These are phyloP conservation scores for Jaculus jaculus DNA, from an alignment of 2,113 vertebrate species.

Conservation along the genomic window DNA sequence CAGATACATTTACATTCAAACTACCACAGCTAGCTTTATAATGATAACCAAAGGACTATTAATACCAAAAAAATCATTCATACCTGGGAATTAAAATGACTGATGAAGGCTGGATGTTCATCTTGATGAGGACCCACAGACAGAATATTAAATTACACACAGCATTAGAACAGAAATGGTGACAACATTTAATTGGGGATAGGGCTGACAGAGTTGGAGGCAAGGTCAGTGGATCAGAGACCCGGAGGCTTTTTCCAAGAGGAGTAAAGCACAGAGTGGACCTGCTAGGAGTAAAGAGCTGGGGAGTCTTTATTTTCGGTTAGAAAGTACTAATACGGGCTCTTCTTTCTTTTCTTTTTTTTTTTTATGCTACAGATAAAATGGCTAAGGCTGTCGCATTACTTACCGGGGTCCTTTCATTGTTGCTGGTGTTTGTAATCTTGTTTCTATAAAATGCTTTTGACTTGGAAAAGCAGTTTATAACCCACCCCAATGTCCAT, in stretches of 20 bases:
- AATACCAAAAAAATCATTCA: neutral
- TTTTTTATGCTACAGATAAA: neutral
- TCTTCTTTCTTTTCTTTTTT: slow-evolving; percentile 21
- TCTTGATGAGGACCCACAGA: neutral
- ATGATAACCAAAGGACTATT: neutral
- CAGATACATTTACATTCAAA: too few species aligned
- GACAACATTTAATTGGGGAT: neutral
- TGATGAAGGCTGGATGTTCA: neutral
- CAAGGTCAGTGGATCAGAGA: neutral
- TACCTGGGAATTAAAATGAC: neutral
- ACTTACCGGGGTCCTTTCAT: neutral
- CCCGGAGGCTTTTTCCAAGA: neutral
- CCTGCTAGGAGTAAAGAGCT: neutral
- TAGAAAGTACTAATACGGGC: neutral
- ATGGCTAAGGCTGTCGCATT: neutral
- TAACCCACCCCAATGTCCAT: neutral
- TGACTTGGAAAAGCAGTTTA: neutral
- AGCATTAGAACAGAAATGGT: neutral
- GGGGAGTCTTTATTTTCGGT: neutral
- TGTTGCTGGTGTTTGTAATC: neutral
- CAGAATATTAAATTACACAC: neutral
- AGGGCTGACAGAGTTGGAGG: neutral
- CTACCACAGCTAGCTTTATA: neutral
- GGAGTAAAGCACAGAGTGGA: neutral
- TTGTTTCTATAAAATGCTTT: neutral